Evolutionary conservation across 2,888 invertebrate genomes (phyloP).

Genomic region (Eurytoma adleriae): DNA sequence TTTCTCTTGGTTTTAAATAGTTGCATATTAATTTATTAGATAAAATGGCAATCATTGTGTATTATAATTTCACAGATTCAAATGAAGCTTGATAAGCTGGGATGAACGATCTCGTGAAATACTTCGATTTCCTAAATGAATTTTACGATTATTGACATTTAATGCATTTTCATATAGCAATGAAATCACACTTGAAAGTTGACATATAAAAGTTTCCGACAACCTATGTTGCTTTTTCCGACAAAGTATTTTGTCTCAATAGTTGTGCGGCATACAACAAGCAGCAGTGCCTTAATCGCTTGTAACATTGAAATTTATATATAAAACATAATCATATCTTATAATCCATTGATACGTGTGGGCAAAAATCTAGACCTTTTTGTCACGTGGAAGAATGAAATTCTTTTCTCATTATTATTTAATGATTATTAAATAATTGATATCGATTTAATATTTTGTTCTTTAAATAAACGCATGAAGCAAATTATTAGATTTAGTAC

Average conservation of each 20-base stretch:
- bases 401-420: not conserved
- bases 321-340: not conserved
- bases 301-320: constrained; percentile 40
- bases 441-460: too few species aligned
- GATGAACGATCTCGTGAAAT: constrained; percentile 38
- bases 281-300: constrained; percentile 60
- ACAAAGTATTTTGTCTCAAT: constrained; percentile 6
- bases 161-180: not conserved
- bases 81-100: not conserved
- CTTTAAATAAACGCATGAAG: too few species aligned
- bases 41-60: too few species aligned
- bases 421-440: not conserved
- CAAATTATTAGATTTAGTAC: too few species aligned
- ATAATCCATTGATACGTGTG: constrained; percentile 20
- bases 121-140: constrained; percentile 21
- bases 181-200: not conserved
- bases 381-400: not conserved
- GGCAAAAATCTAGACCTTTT: constrained; percentile 9
- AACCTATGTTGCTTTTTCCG: not conserved
- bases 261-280: constrained; percentile 63
- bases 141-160: not conserved
- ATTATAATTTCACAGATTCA: too few species aligned
- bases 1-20: too few species aligned
- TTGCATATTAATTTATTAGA: too few species aligned
- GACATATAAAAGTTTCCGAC: not conserved